Evolutionary conservation across 2,888 invertebrate genomes (phyloP), one percentile per base, ranked within the genome.

Genomic region (Stratiomys singularior): DNA sequence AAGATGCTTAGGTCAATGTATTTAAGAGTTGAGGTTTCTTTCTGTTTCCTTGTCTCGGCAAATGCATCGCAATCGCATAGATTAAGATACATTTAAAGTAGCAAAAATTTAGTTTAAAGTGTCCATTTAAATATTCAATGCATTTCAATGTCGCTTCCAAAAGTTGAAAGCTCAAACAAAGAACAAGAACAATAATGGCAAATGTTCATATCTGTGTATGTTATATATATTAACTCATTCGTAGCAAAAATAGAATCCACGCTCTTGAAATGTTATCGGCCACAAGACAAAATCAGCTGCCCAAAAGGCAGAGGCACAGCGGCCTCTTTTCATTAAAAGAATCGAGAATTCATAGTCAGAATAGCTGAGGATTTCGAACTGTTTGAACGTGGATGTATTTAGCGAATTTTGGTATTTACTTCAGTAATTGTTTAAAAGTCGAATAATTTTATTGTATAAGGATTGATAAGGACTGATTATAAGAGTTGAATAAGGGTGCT

Each of bases 201-300:
- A 37, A 37, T 37, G 3, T 37, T 37, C 52, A 15, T 13, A 60
- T 60, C 21, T 18, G 4, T 60, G 25, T 25, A 5, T 9, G 60
- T 23, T n/a, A 4, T 4, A 15, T 52, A 52, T 4, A 4, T 18
- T 18, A 7, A 52, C 21, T 18, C 23, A 60, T 25, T 15, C 15
- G 60, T 25, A 23, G 15, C 44, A 21, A 67, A 67, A 44, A 67
- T 67, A 67, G 67, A 37, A 46, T 21, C 18, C 37, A 44, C 30
- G 67, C 67, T 37, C 67, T 67, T 67, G 67, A 67, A 67, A 67
- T 67, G 44, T 46, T 67, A 23, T 37, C 46, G 18, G 18, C 21
- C 18, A 30, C 15, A 44, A 44, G 11, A 67, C 44, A 46, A 13
- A 46, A 3, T 27, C 28, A 64, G 64, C 30, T 64, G 28, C 30